Conservation (phyloP, 2,797 vertebrate genomes). For the Chelmon rostratus region DNA sequence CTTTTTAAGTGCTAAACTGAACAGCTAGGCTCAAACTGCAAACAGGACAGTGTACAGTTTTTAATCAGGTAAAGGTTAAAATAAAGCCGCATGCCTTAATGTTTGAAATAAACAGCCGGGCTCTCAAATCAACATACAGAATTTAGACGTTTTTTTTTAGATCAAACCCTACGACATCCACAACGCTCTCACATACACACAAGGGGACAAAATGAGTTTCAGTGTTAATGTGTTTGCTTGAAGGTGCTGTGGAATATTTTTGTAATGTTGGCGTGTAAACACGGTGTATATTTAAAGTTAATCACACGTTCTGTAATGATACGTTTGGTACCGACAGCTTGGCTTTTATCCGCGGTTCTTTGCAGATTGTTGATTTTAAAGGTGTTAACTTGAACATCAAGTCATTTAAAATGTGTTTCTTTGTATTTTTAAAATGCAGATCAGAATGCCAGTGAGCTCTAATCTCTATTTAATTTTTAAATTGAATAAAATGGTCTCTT, state of each 20-base stretch:
- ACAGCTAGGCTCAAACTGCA: neutral
- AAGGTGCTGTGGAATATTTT: conserved; percentile 20
- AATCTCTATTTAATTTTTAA: neutral
- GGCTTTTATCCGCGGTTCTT: neutral
- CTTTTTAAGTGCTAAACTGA: neutral
- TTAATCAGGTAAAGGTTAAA: neutral
- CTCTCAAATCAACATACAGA: neutral
- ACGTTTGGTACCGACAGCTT: neutral
- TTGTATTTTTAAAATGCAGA: neutral
- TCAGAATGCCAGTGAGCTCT: neutral
- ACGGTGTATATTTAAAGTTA: neutral
- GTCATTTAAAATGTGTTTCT: neutral
- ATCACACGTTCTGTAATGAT: conserved; percentile 1
- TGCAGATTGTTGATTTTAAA: neutral
- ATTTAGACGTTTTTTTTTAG: neutral
- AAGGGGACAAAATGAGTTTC: neutral
- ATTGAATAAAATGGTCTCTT: neutral
- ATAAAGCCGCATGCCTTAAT: neutral
- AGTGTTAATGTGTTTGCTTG: conserved; percentile 8
- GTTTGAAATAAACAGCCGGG: neutral
- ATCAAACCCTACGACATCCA: neutral
- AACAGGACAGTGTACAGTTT: too few species aligned
- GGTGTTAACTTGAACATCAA: neutral
- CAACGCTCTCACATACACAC: neutral
- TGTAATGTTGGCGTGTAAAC: conserved; percentile 16